These are phyloP conservation scores for Scelioninae gen. 2 DNA, from an alignment of 2,888 invertebrate species.

Conservation along the genomic window DNA sequence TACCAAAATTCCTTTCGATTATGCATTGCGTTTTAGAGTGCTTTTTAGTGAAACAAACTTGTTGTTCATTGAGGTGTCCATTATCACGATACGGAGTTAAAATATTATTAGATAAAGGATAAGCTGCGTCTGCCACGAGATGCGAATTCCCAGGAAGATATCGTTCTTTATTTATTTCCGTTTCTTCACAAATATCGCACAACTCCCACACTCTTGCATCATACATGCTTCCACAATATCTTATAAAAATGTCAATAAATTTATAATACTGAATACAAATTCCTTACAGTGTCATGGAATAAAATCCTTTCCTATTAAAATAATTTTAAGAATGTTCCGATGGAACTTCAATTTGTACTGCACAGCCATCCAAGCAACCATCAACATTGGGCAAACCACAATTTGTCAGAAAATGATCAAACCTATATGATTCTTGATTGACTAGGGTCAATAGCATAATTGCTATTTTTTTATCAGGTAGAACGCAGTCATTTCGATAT, in stretches of 20 bases:
- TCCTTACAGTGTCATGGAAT: constrained; percentile 14
- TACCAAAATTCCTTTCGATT: constrained; percentile 31
- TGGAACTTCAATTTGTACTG: constrained; percentile 11
- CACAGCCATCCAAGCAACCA: constrained; percentile 21
- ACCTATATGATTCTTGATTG: constrained; percentile 13
- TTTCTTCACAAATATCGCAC: constrained; percentile 12
- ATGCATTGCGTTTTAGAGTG: constrained; percentile 22
- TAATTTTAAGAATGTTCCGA: constrained; percentile 9
- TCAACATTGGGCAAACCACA: constrained; percentile 14
- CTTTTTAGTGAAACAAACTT: not conserved
- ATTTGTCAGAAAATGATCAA: not conserved
- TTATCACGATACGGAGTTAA: constrained; percentile 32
- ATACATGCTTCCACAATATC: constrained; percentile 33
- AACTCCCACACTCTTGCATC: constrained; percentile 29
- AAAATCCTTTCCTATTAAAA: constrained; percentile 20
- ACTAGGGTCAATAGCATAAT: constrained; percentile 1
- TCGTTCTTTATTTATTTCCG: not conserved
- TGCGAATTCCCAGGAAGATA: constrained; percentile 17
- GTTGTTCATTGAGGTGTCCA: constrained; percentile 12
- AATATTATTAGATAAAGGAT: constrained; percentile 18
- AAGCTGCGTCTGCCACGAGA: constrained; percentile 25
- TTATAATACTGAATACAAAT: constrained; percentile 8
- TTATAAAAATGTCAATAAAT: constrained; percentile 27
- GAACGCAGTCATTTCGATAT: not conserved
- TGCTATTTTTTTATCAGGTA: constrained; percentile 9